Conservation (phyloP, 2,888 invertebrate genomes). For the Cactoblastis cactorum region DNA sequence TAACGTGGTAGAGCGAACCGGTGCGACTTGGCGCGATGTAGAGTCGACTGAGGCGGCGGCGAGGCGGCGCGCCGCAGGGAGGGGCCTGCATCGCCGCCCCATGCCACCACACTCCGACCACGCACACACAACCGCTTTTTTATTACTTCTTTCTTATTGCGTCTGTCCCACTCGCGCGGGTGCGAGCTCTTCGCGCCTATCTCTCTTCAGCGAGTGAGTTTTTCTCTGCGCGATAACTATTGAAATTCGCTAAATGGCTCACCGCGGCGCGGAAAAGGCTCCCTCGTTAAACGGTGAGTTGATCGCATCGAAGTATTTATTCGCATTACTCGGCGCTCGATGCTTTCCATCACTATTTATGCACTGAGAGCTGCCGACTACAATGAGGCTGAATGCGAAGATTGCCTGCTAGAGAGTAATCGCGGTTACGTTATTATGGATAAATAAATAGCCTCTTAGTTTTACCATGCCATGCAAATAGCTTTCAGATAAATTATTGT, state of each 20-base stretch:
- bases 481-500: conserved; percentile 22
- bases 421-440: conserved; percentile 45
- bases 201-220: conserved; percentile 63
- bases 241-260: conserved; percentile 79
- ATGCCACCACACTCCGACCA: conserved; percentile 74
- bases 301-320: conserved; percentile 75
- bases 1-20: conserved; percentile 52
- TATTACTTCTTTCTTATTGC: conserved; percentile 76
- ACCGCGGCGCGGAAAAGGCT: conserved; percentile 76
- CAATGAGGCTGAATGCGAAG: conserved; percentile 14
- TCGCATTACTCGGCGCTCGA: conserved; percentile 60
- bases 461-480: conserved; percentile 39
- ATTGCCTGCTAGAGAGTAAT: conserved; percentile 30
- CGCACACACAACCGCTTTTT: conserved; percentile 76
- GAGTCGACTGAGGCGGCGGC: conserved; percentile 70
- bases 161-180: conserved; percentile 63
- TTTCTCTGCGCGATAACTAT: conserved; percentile 78
- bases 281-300: conserved; percentile 75
- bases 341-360: conserved; percentile 64
- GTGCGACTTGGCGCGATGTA: conserved; percentile 66
- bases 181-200: conserved; percentile 42
- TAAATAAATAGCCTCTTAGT: conserved; percentile 37
- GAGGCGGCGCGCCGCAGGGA: conserved; percentile 67
- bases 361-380: conserved; percentile 41
- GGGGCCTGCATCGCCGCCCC: conserved; percentile 76